phyloP scores from a whole-genome alignment of 2,797 vertebrate species.

The Alcedo atthis region DNA sequence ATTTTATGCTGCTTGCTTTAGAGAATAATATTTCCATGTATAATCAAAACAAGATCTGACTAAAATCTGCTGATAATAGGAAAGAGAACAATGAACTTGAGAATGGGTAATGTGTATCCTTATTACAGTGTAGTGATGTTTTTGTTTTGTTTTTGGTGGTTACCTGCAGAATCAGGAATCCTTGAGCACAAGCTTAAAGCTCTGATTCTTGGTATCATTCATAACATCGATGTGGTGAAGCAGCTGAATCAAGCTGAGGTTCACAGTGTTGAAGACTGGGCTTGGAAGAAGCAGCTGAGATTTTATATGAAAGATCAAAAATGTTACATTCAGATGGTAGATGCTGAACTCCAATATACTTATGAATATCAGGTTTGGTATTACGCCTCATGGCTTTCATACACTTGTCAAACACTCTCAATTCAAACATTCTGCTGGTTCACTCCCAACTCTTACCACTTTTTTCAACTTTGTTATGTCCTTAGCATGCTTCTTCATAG shows the following conservation, averaged over 20 bases:
- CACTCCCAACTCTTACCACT: not conserved
- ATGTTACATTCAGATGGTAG: conserved; percentile 93
- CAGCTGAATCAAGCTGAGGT: conserved; percentile 86
- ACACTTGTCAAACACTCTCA: not conserved
- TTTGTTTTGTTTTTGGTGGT: not conserved
- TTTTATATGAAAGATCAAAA: conserved; percentile 90
- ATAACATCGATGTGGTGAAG: conserved; percentile 93
- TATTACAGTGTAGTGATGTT: not conserved
- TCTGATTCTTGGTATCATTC: conserved; percentile 94
- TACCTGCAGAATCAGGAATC: conserved; percentile 83
- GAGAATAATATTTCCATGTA: not conserved
- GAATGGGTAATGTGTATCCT: rapidly evolving
- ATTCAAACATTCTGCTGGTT: not conserved
- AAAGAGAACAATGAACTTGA: not conserved
- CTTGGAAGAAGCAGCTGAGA: conserved; percentile 94
- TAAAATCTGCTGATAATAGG: not conserved
- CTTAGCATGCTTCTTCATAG: not conserved
- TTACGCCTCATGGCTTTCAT: not conserved
- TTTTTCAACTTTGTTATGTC: not conserved
- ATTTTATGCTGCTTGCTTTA: not conserved
- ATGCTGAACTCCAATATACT: conserved; percentile 92
- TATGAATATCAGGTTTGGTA: conserved; percentile 93
- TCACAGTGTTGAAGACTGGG: conserved; percentile 84
- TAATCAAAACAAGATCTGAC: not conserved
- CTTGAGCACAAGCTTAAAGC: conserved; percentile 94